Evolutionary conservation across 2,113 vertebrate species (phyloP), one percentile per base, ranked within the genome.

Genomic region (Lates calcarifer): DNA sequence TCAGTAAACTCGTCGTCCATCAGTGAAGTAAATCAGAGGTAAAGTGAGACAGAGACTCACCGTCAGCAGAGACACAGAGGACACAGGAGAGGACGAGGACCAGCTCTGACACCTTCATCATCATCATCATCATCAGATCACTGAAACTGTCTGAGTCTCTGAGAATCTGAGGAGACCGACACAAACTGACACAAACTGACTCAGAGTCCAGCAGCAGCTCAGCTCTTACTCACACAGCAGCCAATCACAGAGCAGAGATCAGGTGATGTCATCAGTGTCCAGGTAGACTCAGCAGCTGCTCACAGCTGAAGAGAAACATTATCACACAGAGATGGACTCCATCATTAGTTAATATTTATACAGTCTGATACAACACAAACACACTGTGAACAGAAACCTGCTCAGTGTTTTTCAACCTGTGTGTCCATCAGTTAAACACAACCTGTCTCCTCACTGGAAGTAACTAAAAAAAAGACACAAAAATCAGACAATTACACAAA

Each of bases 201-300:
- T 28, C 55, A 15, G 35, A 74, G 51, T 63, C 65, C 43, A 17
- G 61, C 69, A 73, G 56, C 56, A 60, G 62, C 56, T 31, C 33
- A 63, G 7, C 39, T 57, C 29, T 26, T 6, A 35, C 29, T 22
- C 29, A 14, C 13, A 11, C 5, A 49, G 9, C 64, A 74, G 71
- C 82, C 82, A 84, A 84, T 84, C 64, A 75, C 37, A 79, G 47
- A 13, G 62, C 82, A 78, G 63, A 68, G 62, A 33, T 12, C 20
- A 2, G 2, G 1, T 49, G 57, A 41, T 4, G 29, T 84, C 76
- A 84, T 28, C 64, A n/a, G 70, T 79, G 3, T 20, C 82, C 58
- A n/a, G 82, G 76, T 14, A 73, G 29, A 74, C 5, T 4, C 35
- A 15, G 29, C 74, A 45, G 64, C 45, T 51, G 28, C 10, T 2